These are phyloP conservation scores for Thomomys bottae DNA, from an alignment of 2,113 vertebrate species.

Conservation along the genomic window DNA sequence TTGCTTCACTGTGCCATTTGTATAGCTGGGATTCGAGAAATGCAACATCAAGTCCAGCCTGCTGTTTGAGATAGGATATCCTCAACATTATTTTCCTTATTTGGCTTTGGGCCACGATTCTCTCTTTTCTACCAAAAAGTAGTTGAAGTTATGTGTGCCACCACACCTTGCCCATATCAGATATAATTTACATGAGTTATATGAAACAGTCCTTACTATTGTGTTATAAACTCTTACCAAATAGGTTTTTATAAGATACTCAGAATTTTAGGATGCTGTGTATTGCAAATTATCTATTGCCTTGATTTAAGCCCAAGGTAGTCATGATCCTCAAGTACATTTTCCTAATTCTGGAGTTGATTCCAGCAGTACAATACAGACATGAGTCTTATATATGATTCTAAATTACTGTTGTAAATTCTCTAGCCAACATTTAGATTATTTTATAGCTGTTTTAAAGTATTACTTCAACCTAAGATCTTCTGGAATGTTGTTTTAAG, in stretches of 20 bases:
- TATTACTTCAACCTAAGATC: not conserved
- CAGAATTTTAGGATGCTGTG: not conserved
- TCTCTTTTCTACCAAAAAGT: too few relatives aligned
- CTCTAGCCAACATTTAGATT: not conserved
- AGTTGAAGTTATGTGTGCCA: too few relatives aligned
- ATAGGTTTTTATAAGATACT: not conserved
- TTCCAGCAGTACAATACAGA: not conserved
- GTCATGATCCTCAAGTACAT: not conserved
- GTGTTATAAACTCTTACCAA: not conserved
- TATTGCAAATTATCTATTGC: not conserved
- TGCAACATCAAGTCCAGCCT: too few relatives aligned
- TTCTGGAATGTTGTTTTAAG: not conserved
- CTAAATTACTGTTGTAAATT: not conserved
- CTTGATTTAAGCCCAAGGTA: not conserved
- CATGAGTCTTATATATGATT: not conserved
- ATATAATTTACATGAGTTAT: not conserved
- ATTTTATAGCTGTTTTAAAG: not conserved
- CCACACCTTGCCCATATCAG: too few relatives aligned
- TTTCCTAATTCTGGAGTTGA: not conserved
- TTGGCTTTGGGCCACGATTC: too few relatives aligned
- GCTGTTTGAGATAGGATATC: too few relatives aligned
- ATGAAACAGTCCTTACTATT: not conserved
- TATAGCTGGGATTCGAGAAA: too few relatives aligned
- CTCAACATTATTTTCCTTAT: too few relatives aligned
- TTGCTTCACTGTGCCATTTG: too few relatives aligned